phyloP scores from a whole-genome alignment of 2,797 vertebrate species.

The Micropoecilia bifurca region DNA sequence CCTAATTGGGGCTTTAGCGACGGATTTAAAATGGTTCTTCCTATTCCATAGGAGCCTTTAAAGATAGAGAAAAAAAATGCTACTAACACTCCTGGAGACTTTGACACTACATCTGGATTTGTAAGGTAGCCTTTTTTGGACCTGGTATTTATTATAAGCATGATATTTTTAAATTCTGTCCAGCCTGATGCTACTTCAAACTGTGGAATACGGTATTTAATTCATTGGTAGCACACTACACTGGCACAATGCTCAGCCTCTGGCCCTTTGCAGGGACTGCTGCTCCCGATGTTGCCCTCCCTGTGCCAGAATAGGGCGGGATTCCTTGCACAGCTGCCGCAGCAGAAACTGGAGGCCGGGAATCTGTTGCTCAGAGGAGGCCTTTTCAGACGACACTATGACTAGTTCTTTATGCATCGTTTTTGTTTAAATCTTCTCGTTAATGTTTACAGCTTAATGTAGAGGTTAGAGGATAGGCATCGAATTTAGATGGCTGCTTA shows the following conservation, averaged over 20 bases:
- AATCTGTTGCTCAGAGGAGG: conserved; percentile 36
- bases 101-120: conserved; percentile 56
- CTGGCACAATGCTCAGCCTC: conserved; percentile 26
- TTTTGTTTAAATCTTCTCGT: conserved; percentile 41
- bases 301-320: conserved; percentile 10
- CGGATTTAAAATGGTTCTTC: conserved; percentile 49
- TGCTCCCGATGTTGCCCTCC: conserved; percentile 50
- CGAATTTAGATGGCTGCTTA: conserved; percentile 27
- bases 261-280: conserved; percentile 59
- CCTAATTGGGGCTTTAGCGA: conserved; percentile 27
- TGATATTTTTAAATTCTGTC: conserved; percentile 42
- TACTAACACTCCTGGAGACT: conserved; percentile 67
- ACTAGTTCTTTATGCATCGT: conserved; percentile 38
- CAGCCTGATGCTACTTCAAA: conserved; percentile 34
- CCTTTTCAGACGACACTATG: conserved; percentile 36
- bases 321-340: conserved; percentile 29
- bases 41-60: conserved; percentile 52
- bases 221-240: conserved; percentile 51
- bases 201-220: conserved; percentile 41
- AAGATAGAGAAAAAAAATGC: background rate
- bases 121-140: conserved; percentile 48
- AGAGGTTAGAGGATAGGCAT: conserved; percentile 30
- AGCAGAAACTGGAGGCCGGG: conserved; percentile 32
- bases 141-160: conserved; percentile 67
- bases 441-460: conserved; percentile 64